These are phyloP conservation scores for Onthophagus taurus DNA, from an alignment of 1,140 invertebrate species.

Conservation along the genomic window DNA sequence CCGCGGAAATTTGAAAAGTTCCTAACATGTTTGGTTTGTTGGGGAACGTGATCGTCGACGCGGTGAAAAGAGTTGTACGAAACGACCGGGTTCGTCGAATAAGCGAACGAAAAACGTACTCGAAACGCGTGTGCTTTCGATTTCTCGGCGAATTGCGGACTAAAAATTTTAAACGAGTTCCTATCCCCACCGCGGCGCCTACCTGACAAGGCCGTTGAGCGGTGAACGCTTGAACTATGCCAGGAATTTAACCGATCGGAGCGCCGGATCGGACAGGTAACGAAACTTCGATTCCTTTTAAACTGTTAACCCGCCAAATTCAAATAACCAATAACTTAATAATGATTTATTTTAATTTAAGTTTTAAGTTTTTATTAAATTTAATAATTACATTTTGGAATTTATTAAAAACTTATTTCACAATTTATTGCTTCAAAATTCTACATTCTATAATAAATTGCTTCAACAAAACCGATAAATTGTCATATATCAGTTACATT, in stretches of 20 bases:
- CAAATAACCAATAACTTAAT: too few species aligned
- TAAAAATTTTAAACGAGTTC: constrained; percentile 38
- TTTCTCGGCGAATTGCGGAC: constrained; percentile 30
- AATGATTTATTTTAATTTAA: too few species aligned
- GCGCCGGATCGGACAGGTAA: constrained; percentile 11
- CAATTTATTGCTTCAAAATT: too few species aligned
- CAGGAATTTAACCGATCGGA: constrained; percentile 17
- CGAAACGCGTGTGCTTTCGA: constrained; percentile 22
- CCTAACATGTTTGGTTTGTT: neutral
- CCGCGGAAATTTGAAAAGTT: constrained; percentile 8
- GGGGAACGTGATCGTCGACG: neutral
- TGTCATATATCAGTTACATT: too few species aligned
- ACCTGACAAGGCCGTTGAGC: constrained; percentile 21
- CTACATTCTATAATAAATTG: too few species aligned
- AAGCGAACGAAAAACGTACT: too few species aligned
- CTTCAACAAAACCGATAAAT: too few species aligned
- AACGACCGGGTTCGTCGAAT: constrained; percentile 22
- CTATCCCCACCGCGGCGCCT: constrained; percentile 21
- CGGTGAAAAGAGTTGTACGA: constrained; percentile 20
- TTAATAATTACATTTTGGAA: too few species aligned
- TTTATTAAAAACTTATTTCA: too few species aligned
- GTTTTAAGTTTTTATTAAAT: too few species aligned
- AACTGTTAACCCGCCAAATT: too few species aligned
- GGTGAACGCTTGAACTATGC: constrained; percentile 17
- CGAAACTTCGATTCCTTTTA: too few species aligned